Base-by-base conservation (phyloP, 2,888 invertebrate genomes). In the Sphecodes monilicornis region DNA sequence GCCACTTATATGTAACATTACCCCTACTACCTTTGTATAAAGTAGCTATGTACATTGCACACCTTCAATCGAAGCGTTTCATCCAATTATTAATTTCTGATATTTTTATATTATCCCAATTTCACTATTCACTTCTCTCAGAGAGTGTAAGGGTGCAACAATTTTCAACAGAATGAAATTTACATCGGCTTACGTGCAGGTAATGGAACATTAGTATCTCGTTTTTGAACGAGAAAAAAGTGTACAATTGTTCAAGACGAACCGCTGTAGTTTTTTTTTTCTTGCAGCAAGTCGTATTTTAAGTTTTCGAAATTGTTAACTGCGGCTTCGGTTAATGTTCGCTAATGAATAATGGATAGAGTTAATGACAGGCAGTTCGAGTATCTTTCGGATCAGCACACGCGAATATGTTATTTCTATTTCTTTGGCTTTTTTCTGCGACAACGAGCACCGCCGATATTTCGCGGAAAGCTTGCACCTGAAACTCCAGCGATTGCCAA, bases 401-500 rank as follows among this genome's bases (percentile, higher is more conserved):
- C 41, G 43, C 64, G 57, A 43, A 68, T 36, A 50, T 13, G 29
- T 36, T 26, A 13, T 29, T 39, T 66, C 76, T 26, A 10, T 16
- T 43, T 57, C 18, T 57, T 57, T 41, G 39, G 29, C 16, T 10
- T n/a, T 18, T 46, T 54, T 26, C 50, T 16, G 41, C 60, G 32
- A 43, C 69, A 80, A 69, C 64, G 73, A 73, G 80, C 36, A 11
- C 18, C 74, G 66, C 2, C 36, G 39, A 60, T 60, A 18, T 41
- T 54, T 39, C 80, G 16, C 22, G 69, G 39, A 74, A 50, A 80
- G 46, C 70, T 22, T 29, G 41, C 73, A n/a, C n/a, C n/a, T 39
- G 68, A 39, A 57, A 18, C 46, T 69, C 39, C 18, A 13, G 16
- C 39, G 26, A 60, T 26, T 36, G 70, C 26, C 50, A 57, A 80